phyloP scores from a whole-genome alignment of 2,797 vertebrate species.

The Botia almorhae region DNA sequence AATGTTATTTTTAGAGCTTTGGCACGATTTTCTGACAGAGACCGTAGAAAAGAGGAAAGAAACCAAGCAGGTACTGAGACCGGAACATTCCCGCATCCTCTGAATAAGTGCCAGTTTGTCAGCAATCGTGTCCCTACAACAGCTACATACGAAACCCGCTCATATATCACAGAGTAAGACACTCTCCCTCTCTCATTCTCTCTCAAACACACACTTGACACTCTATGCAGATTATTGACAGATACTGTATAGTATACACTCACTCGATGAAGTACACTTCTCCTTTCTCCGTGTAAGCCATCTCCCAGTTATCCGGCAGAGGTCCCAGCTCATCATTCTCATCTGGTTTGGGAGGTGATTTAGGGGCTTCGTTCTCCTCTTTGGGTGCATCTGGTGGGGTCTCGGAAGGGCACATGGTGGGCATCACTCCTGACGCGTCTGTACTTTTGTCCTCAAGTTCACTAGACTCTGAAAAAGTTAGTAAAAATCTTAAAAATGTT shows the following conservation, averaged over 20 bases:
- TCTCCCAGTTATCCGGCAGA: slow-evolving; percentile 98
- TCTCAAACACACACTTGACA: background rate
- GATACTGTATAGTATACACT: slow-evolving; percentile 69
- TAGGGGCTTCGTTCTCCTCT: slow-evolving; percentile 77
- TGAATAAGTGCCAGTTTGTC: background rate
- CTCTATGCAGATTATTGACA: background rate
- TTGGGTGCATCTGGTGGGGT: slow-evolving; percentile 80
- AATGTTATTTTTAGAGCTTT: background rate
- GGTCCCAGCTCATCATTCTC: slow-evolving; percentile 90
- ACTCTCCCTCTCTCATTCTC: too few species aligned
- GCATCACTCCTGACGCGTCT: slow-evolving; percentile 84
- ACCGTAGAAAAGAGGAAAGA: background rate
- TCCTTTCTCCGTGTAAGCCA: slow-evolving; percentile 98
- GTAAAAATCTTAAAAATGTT: too few species aligned
- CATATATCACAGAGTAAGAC: too few species aligned
- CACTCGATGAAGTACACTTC: slow-evolving; percentile 99
- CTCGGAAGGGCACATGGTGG: slow-evolving; percentile 72
- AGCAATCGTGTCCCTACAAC: background rate
- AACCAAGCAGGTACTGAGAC: background rate
- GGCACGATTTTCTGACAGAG: background rate
- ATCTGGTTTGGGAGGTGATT: slow-evolving; percentile 78
- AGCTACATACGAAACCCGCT: background rate
- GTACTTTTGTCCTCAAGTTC: slow-evolving; percentile 95
- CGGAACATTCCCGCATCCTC: too few species aligned
- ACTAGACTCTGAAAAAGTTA: slow-evolving; percentile 84